Evolutionary conservation across 1,140 invertebrate genomes (phyloP), one percentile per base, ranked within the genome.

Genomic region (Andrena cerasifolii): DNA sequence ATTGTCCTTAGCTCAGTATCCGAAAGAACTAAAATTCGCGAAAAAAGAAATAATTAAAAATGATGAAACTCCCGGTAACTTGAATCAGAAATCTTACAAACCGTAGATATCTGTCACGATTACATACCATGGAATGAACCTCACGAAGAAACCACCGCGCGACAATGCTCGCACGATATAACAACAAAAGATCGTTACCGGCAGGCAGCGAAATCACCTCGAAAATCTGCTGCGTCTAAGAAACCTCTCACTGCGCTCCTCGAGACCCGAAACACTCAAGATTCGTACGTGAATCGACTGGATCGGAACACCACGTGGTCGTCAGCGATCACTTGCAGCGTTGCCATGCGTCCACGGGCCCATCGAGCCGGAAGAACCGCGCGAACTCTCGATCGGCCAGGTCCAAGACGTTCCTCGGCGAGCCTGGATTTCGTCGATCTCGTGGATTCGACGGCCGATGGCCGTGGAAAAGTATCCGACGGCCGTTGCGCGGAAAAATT

Each of bases 401-500:
- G 10, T 5, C 10, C 4, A 40, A 56, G 18, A 16, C 5, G 49
- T 21, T 1, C 49, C 49, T 7, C 49, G n/a, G 14, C 5, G n/a
- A 1, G 5, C 7, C n/a, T 21, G 49, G 24, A 8, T 24, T 4
- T 21, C n/a, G 28, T 43, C n/a, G 59, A 65, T 43, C 54, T 31
- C 45, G 43, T 65, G 33, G 43, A 56, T 36, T 40, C 45, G 3
- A 3, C 62, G 51, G 26, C 24, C 40, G 45, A 8, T 40, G 2
- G 56, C 2, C 8, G 10, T 26, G 63, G 16, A 71, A 83, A 84
- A 76, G 81, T 83, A 66, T 84, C 83, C 58, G 82, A 79, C 83
- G 78, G 81, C 36, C 53, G 81, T 24, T 18, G 61, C 51, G 65
- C 51, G 80, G 47, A 83, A 83, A 83, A 83, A 76, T 84, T 80